phyloP scores from a whole-genome alignment of 2,797 vertebrate species.

The Halcyon leucocephala region DNA sequence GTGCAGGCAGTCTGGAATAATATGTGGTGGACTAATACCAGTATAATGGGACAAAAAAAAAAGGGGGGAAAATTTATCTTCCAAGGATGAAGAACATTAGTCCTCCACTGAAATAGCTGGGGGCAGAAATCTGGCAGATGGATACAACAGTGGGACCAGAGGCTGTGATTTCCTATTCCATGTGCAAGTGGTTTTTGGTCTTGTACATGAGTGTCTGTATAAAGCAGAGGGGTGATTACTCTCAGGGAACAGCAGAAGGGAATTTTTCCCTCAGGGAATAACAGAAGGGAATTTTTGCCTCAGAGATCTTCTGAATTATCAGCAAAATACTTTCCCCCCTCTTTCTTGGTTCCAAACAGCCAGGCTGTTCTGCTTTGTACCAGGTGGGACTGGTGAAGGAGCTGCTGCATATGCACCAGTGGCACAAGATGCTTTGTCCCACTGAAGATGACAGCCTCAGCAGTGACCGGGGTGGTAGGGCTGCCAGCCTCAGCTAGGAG shows the following conservation, averaged over 20 bases:
- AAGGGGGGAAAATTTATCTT: neutral
- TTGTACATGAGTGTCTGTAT: rapidly evolving
- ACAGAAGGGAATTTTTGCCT: neutral
- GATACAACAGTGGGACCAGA: rapidly evolving
- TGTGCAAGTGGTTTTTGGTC: neutral
- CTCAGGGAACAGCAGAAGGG: neutral
- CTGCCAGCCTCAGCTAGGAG: neutral
- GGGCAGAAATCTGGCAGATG: neutral
- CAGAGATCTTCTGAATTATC: neutral
- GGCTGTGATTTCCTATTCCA: neutral
- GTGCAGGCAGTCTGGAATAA: neutral
- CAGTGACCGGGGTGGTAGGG: neutral
- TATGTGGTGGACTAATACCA: neutral
- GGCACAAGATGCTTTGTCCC: neutral
- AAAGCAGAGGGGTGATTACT: neutral
- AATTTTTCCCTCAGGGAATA: neutral
- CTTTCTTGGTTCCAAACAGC: neutral
- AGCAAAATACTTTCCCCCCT: neutral
- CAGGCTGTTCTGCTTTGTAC: neutral
- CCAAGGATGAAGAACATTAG: neutral
- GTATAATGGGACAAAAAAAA: neutral
- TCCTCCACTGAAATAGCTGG: neutral
- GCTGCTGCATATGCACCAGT: rapidly evolving
- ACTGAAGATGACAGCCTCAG: neutral
- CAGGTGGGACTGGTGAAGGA: neutral